Evolutionary conservation across 2,888 invertebrate genomes (phyloP).

Genomic region (Drosophila leonis): DNA sequence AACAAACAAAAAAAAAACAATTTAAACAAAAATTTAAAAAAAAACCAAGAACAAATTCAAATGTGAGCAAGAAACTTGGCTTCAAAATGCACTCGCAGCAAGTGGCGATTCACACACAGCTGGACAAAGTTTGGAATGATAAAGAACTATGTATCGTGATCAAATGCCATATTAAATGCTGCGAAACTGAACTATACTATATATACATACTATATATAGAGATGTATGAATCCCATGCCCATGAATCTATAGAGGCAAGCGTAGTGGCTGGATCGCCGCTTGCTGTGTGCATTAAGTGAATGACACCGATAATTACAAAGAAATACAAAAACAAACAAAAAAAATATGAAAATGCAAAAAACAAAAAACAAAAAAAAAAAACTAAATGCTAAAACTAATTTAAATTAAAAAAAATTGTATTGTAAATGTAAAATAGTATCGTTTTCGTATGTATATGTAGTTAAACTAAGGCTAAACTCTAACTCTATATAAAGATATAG

Average conservation of each 20-base stretch:
- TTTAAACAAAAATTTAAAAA: neutral
- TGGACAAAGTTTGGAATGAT: neutral
- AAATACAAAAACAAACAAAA: constrained; percentile 22
- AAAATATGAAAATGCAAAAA: constrained; percentile 22
- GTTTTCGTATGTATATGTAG: constrained; percentile 63
- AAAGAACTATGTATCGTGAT: constrained; percentile 8
- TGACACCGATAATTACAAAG: constrained; percentile 35
- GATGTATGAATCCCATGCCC: neutral
- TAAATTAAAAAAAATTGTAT: constrained; percentile 54
- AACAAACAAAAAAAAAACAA: constrained; percentile 25
- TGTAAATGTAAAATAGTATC: constrained; percentile 59
- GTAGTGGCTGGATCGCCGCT: constrained; percentile 4
- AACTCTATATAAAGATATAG: constrained; percentile 43
- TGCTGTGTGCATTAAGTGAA: constrained; percentile 23
- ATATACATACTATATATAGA: neutral
- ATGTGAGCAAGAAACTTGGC: constrained; percentile 31
- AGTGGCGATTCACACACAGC: neutral
- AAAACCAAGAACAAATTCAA: constrained; percentile 44
- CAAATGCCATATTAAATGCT: constrained; percentile 43
- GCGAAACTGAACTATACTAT: constrained; percentile 6
- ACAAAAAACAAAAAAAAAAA: constrained; percentile 36
- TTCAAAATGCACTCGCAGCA: constrained; percentile 20
- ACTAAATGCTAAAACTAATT: constrained; percentile 43
- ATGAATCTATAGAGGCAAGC: neutral
- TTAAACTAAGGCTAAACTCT: constrained; percentile 52